phyloP scores from a whole-genome alignment of 2,797 vertebrate species.

The Salarias fasciatus region DNA sequence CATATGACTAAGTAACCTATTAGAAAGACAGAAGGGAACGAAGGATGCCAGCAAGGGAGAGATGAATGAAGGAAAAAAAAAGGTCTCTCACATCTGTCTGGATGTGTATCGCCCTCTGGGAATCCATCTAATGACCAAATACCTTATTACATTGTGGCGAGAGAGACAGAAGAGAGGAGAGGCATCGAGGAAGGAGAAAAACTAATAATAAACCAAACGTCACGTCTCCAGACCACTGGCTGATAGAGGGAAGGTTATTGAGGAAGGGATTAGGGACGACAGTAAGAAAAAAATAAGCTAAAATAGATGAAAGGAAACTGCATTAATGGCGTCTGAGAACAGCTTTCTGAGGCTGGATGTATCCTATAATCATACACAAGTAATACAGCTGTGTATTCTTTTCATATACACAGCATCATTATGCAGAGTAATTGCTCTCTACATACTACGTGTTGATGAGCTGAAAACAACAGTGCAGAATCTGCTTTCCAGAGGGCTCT shows the following conservation, averaged over 20 bases:
- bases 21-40: slow-evolving; percentile 36
- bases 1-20: slow-evolving; percentile 57
- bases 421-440: no score
- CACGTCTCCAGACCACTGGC: slow-evolving; percentile 16
- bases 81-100: slow-evolving; percentile 42
- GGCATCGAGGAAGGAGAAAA: slow-evolving; percentile 10
- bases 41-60: slow-evolving; percentile 10
- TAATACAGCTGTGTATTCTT: not conserved
- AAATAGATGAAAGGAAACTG: slow-evolving; percentile 1
- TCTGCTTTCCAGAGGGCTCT: no score
- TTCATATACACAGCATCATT: slow-evolving; percentile 1
- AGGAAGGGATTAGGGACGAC: slow-evolving; percentile 12
- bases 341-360: no score
- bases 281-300: slow-evolving; percentile 27
- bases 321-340: not conserved
- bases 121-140: slow-evolving; percentile 60
- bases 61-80: slow-evolving; percentile 28
- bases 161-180: slow-evolving; percentile 20
- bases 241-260: slow-evolving; percentile 32
- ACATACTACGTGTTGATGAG: no score
- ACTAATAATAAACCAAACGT: slow-evolving; percentile 53
- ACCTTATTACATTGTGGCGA: slow-evolving; percentile 44
- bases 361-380: not conserved
- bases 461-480: no score
- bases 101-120: slow-evolving; percentile 36